phyloP scores from a whole-genome alignment of 2,113 vertebrate species.

The Pyxicephalus adspersus region DNA sequence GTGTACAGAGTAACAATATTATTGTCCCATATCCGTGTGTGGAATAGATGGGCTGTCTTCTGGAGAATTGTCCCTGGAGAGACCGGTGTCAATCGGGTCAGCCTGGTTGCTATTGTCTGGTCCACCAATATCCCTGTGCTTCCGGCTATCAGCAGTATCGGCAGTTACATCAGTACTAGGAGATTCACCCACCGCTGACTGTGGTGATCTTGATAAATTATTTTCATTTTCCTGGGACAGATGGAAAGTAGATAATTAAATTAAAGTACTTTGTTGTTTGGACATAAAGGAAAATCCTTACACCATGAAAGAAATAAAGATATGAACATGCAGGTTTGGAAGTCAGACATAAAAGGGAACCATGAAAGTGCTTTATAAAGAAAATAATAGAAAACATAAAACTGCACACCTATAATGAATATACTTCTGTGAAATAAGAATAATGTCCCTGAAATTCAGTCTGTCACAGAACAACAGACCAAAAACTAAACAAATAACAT shows the following conservation, averaged over 20 bases:
- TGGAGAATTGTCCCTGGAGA: background rate
- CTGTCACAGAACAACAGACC: too few species aligned
- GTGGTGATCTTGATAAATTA: background rate
- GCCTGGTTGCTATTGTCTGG: background rate
- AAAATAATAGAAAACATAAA: too few species aligned
- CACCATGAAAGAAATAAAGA: background rate
- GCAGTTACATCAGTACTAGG: background rate
- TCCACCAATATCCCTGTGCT: background rate
- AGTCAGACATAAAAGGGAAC: too few species aligned
- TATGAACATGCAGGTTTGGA: too few species aligned
- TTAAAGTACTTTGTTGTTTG: background rate
- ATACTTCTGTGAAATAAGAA: too few species aligned
- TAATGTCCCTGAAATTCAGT: too few species aligned
- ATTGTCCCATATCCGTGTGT: background rate
- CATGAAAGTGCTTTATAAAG: too few species aligned
- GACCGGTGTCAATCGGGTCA: background rate
- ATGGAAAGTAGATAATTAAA: background rate
- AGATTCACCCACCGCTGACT: background rate
- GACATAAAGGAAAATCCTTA: background rate
- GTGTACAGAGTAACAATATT: background rate
- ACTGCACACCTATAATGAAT: too few species aligned
- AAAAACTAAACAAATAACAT: too few species aligned
- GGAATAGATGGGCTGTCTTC: background rate
- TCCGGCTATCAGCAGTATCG: background rate
- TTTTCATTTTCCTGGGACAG: constrained; percentile 8